A percentile compares a stretch with the other conserved stretches of the same genome.
Evolutionary conservation across 2,113 vertebrate genomes (phyloP).

Genomic region (Tricholaema leucomelas): DNA sequence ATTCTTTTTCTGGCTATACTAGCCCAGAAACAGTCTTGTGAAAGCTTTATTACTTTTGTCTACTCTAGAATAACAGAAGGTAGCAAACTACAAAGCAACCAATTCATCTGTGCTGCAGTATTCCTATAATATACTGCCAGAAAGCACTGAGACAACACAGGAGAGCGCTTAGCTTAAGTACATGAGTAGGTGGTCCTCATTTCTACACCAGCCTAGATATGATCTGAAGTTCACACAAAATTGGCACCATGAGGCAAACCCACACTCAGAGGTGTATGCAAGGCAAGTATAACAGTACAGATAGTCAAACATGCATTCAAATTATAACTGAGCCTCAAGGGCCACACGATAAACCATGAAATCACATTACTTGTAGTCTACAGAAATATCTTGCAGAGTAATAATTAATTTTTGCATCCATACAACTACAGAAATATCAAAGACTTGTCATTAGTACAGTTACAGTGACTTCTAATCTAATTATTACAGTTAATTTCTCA

Average conservation of each 20-base stretch:
- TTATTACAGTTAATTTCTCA: background rate
- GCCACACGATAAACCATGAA: background rate
- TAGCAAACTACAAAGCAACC: background rate
- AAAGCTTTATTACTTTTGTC: background rate
- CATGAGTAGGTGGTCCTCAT: background rate
- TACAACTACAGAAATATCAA: background rate
- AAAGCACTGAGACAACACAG: background rate
- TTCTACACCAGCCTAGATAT: background rate
- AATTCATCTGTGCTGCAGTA: background rate
- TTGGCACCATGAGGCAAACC: background rate
- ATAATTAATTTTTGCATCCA: background rate
- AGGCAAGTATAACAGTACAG: background rate
- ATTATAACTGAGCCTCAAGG: background rate
- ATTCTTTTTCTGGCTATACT: background rate
- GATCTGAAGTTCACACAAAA: background rate
- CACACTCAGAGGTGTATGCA: background rate
- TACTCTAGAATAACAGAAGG: background rate
- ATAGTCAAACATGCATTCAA: background rate
- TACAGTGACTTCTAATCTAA: background rate
- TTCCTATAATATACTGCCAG: background rate
- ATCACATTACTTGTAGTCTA: background rate
- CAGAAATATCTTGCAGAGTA: background rate
- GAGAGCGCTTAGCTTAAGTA: background rate
- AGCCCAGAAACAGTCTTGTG: background rate
- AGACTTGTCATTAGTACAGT: background rate